phyloP scores from a whole-genome alignment of 2,888 invertebrate species.

The Zaprionus lineosus region DNA sequence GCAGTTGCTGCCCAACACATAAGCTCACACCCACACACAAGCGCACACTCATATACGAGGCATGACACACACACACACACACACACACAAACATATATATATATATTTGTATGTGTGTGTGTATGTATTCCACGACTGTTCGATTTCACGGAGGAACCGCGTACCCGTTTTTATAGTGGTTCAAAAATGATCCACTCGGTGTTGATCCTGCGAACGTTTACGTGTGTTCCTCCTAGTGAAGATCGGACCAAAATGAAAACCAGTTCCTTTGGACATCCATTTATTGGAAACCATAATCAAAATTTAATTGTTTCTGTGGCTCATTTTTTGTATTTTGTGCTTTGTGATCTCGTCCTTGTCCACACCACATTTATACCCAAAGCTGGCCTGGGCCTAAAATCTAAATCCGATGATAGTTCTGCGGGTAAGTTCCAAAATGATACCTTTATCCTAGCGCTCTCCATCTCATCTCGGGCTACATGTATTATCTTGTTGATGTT shows the following conservation, averaged over 20 bases:
- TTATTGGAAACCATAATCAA: conserved; percentile 12
- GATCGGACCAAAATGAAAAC: too few relatives aligned
- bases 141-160: too few relatives aligned
- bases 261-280: too few relatives aligned
- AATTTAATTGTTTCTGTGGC: conserved; percentile 47
- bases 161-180: too few relatives aligned
- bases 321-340: conserved; percentile 39
- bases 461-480: conserved; percentile 4
- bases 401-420: conserved; percentile 65
- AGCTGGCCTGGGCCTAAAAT: conserved; percentile 81
- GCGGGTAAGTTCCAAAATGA: conserved; percentile 45
- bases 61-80: neutral
- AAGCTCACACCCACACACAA: too few relatives aligned
- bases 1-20: too few relatives aligned
- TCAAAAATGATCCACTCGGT: too few relatives aligned
- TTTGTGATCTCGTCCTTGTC: conserved; percentile 42
- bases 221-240: too few relatives aligned
- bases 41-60: neutral
- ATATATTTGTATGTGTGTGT: neutral
- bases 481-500: conserved; percentile 28
- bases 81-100: neutral
- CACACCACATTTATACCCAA: conserved; percentile 28
- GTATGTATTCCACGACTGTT: neutral
- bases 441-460: conserved; percentile 16
- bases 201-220: too few relatives aligned